Base-by-base conservation (phyloP, 2,113 vertebrate species). In the Neodontobutis hainanensis region DNA sequence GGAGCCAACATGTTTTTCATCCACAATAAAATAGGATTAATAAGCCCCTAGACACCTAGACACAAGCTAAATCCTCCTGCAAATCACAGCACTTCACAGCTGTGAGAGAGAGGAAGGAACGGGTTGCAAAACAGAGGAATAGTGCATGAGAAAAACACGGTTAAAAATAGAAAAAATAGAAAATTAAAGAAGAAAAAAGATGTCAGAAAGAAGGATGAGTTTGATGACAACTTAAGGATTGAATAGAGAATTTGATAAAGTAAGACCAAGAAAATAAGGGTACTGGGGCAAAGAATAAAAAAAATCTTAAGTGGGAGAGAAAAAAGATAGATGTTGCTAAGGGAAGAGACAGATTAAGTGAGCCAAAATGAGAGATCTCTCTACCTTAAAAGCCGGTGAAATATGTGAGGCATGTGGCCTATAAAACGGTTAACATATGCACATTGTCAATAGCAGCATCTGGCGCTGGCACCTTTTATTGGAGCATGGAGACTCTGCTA, bases 371-470 rank as follows among this genome's bases (percentile, higher is more conserved):
- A 86, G 86, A 89, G 87, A 89, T 89, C 82, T 86, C 80, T 83
- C 87, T 81, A 83, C 83, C 78, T 90, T 90, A 90, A 89, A 90
- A 88, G 89, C 83, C 86, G 80, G 85, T 90, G 89, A 90, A 89
- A 90, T 90, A 90, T 89, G 87, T 86, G 87, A 88, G 85, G 86
- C 87, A 88, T 90, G 89, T 89, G 89, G 87, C 86, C 87, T 85
- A 90, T 90, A 90, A 90, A 90, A 83, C 76, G 68, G 80, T 89
- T 88, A 90, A 90, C 89, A 90, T 90, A 90, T 90, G 89, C 87
- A 89, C 86, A 90, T 86, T 90, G 89, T 90, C 89, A 89, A 90
- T 88, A 90, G 89, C 82, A 90, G 89, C 89, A 90, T 89, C 89
- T 90, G 89, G 86, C 67, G 63, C 87, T 79, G 78, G 84, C 76